phyloP scores from a whole-genome alignment of 2,797 vertebrate species.

The Loris lydekkerianus region DNA sequence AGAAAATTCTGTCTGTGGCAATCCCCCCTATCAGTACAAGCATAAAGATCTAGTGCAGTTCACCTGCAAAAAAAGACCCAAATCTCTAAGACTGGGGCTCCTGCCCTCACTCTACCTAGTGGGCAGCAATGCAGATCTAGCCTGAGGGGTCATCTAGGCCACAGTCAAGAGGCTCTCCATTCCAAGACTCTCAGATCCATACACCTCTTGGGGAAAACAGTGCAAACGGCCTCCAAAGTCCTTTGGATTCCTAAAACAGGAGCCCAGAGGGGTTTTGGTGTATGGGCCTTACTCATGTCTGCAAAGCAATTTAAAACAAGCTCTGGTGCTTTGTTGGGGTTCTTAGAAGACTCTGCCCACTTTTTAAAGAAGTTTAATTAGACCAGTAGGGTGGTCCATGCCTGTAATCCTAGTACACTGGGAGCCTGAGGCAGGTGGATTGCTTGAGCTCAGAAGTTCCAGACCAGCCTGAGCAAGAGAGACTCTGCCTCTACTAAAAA shows the following conservation, averaged over 20 bases:
- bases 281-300: neutral
- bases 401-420: no score
- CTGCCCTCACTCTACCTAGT: accelerated
- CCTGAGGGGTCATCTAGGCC: neutral
- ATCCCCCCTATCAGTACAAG: neutral
- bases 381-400: no score
- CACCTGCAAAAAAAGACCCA: neutral
- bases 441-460: no score
- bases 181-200: neutral
- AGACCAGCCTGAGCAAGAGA: no score
- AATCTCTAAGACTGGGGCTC: neutral
- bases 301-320: neutral
- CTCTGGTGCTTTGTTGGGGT: neutral
- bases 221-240: neutral
- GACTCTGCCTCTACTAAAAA: no score
- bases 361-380: neutral
- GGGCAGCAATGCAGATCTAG: neutral
- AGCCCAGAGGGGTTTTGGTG: neutral
- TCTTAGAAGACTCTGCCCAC: neutral
- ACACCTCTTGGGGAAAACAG: neutral
- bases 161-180: no score
- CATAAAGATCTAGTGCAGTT: neutral
- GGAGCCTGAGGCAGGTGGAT: no score
- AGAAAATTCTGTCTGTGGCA: neutral
- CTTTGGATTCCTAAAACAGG: neutral